Evolutionary conservation across 2,797 vertebrate species (phyloP).

Genomic region (Mallotus villosus): DNA sequence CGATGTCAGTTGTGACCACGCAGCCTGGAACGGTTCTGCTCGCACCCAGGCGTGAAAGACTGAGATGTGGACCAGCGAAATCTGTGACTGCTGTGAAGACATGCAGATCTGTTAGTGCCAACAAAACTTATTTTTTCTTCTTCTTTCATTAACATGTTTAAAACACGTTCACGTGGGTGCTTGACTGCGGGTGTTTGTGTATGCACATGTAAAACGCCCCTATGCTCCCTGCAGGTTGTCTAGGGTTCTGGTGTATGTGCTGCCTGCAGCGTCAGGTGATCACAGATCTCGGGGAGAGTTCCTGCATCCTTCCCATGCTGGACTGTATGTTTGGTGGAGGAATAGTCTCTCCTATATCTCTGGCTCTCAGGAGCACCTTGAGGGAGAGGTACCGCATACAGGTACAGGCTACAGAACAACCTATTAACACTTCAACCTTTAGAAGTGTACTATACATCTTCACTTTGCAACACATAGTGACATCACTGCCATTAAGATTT

Average conservation of each 20-base stretch:
- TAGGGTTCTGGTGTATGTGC: conserved; percentile 55
- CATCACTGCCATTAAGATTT: too few relatives aligned
- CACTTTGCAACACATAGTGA: too few relatives aligned
- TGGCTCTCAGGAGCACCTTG: conserved; percentile 49
- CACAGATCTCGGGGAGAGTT: conserved; percentile 58
- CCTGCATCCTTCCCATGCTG: conserved; percentile 61
- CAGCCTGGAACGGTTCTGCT: conserved; percentile 26
- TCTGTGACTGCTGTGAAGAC: conserved; percentile 57
- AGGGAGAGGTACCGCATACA: conserved; percentile 58
- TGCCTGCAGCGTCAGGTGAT: conserved; percentile 54
- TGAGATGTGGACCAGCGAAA: conserved; percentile 38
- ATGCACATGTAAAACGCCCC: neutral
- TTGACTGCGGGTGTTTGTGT: conserved; percentile 1
- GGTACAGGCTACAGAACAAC: conserved; percentile 44
- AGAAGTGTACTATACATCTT: too few relatives aligned
- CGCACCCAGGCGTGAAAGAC: conserved; percentile 13
- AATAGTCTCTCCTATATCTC: conserved; percentile 23
- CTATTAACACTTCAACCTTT: neutral
- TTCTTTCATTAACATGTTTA: neutral
- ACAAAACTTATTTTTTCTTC: neutral
- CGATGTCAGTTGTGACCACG: conserved; percentile 26
- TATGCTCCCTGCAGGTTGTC: conserved; percentile 50
- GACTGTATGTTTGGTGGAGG: conserved; percentile 22
- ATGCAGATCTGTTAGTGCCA: conserved; percentile 48
- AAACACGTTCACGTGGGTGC: neutral